Base-by-base conservation (phyloP, 1,140 invertebrate species). In the Drosophila nigrodunni region DNA sequence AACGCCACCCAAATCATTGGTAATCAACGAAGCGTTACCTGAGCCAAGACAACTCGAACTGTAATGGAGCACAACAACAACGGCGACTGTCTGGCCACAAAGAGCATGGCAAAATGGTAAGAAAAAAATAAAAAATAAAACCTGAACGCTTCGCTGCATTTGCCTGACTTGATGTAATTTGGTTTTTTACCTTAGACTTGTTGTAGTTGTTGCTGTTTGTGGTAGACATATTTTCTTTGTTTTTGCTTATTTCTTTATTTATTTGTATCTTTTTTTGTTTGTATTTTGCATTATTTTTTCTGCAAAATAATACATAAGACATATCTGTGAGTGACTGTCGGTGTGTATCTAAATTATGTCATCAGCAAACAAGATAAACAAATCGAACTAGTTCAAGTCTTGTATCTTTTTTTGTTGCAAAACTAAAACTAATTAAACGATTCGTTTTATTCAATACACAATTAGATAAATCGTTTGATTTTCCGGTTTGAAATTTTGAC, bases 131-230 rank as follows among this genome's bases (percentile, higher is more conserved):
- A 66, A 30, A 34, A 61, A 73, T 75, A 77, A 79, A 79, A 80
- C 73, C 68, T 80, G 62, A 80, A 87, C 77, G 83, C 80, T 87
- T 74, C 61, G 83, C 64, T 87, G 83, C 83, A 83, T 89, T 88
- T 88, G 77, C 80, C 82, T 88, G 83, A 77, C 74, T 88, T 87
- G 80, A 82, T 87, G 83, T 88, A 87, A 89, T 87, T 83, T 89
- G 41, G 80, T 83, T 82, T 88, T 61, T 73, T 72, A 47, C 54
- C 58, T 78, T 58, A 65, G 57, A 30, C 25, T 35, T 64, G 72
- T 57, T 41, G 54, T 15, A 15, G 15, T 54, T 54, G 74, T 54
- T 62, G 47, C 58, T 68, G 39, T 21, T 10, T 25, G 50, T 11
- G 37, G 34, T 62, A 49, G 46, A 41, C 43, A 50, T 49, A 39